These are phyloP conservation scores for Thamnaconus septentrionalis DNA, from an alignment of 2,113 vertebrate species.

Conservation along the genomic window DNA sequence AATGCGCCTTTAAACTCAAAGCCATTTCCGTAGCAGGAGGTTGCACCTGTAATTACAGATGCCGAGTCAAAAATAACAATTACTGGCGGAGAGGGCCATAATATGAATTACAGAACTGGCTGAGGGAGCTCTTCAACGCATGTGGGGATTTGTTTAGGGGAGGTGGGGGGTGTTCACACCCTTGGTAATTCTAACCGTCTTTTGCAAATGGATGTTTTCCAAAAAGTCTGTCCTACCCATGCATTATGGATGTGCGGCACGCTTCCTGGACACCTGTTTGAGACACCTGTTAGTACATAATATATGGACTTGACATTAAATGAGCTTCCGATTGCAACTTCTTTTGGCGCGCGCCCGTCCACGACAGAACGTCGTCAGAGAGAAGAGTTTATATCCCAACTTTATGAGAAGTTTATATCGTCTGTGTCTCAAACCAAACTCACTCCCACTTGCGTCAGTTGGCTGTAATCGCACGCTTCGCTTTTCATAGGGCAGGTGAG, in stretches of 20 bases:
- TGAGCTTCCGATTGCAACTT: conserved; percentile 39
- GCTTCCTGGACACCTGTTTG: conserved; percentile 74
- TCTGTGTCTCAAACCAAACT: too few relatives aligned
- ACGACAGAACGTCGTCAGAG: conserved; percentile 4
- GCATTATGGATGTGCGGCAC: conserved; percentile 42
- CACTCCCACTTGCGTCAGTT: too few relatives aligned
- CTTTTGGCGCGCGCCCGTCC: neutral
- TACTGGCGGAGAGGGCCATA: conserved; percentile 53
- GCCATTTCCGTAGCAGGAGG: conserved; percentile 50
- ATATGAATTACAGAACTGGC: conserved; percentile 62
- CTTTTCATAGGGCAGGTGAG: too few relatives aligned
- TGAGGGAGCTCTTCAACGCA: conserved; percentile 58
- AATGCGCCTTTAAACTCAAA: conserved; percentile 28
- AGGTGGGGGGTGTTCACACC: conserved; percentile 37
- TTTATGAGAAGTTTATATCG: neutral
- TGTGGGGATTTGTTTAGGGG: conserved; percentile 62
- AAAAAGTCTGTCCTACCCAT: conserved; percentile 41
- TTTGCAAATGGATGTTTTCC: conserved; percentile 68
- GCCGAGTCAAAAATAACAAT: conserved; percentile 70
- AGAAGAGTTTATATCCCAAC: conserved; percentile 18
- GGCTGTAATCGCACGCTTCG: too few relatives aligned
- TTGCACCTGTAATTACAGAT: conserved; percentile 64
- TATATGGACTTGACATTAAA: conserved; percentile 30
- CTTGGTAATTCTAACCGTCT: conserved; percentile 59
- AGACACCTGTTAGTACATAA: conserved; percentile 65